Evolutionary conservation across 2,797 vertebrate species (phyloP), one percentile per base, ranked within the genome.

Genomic region (Jordanella pulchra): DNA sequence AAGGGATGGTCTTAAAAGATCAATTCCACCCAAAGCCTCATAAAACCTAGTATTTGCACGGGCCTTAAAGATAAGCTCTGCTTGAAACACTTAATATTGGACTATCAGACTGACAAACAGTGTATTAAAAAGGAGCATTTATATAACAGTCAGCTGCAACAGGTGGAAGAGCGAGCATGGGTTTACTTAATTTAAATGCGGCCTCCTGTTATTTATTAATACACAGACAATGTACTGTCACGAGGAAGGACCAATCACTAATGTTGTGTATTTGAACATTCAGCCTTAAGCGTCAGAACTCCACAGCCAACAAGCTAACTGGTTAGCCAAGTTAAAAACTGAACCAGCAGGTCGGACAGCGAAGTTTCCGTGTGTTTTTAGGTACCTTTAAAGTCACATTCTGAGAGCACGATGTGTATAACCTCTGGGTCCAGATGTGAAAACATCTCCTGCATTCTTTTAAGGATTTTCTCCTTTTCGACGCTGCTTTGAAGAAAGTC

Each of bases 361-460:
- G 21, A 2, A 4, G 42, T 35, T 64, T 67, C 30, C 15, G 69
- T 65, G 67, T 81, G 72, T 48, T 17, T 21, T 18, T 1, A 0
- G 3, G 92, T 96, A 99, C 98, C 97, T 97, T 96, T 97, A 88
- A 98, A 99, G 83, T 98, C 97, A 84, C 95, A 96, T 90, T 99
- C 98, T 81, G 96, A 96, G 50, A 99, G 94, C 81, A 99, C 95
- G 89, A 99, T 96, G 92, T 97, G 95, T 63, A 99, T 92, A 69
- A 99, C 96, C 75, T 96, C 95, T 1, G 96, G 95, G 84, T 99
- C 98, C 90, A 99, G 87, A 74, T 96, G 95, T 61, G 97, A 96
- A 91, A 99, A 99, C 95, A 99, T 96, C 89, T 99, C 97, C 87
- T 95, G 95, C 95, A 98, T 95, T 84, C 76, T 94, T 82, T 86